These are phyloP conservation scores for Agrotis puta DNA, from an alignment of 2,888 invertebrate genomes.

Conservation along the genomic window DNA sequence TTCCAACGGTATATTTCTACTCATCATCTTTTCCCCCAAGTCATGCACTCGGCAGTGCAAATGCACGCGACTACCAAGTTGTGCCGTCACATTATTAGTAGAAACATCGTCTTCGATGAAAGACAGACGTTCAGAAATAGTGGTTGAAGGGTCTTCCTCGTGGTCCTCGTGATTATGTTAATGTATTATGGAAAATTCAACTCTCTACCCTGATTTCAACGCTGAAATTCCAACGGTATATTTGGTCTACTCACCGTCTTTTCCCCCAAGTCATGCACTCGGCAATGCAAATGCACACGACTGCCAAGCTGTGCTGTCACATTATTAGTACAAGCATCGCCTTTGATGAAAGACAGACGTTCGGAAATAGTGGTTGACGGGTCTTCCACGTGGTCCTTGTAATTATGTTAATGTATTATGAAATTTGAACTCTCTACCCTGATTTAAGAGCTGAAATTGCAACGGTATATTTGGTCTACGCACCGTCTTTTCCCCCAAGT, in stretches of 20 bases:
- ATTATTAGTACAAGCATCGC: slow-evolving; percentile 92
- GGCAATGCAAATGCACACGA: slow-evolving; percentile 92
- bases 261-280: slow-evolving; percentile 93
- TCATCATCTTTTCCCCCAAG: slow-evolving; percentile 93
- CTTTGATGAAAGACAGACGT: slow-evolving; percentile 94
- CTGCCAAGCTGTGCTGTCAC: slow-evolving; percentile 93
- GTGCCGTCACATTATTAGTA: slow-evolving; percentile 93
- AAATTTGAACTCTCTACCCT: not conserved
- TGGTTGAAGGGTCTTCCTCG: slow-evolving; percentile 87
- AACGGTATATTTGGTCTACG: slow-evolving; percentile 67
- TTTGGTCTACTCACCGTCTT: slow-evolving; percentile 90
- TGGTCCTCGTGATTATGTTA: slow-evolving; percentile 76
- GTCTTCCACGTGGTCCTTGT: slow-evolving; percentile 84
- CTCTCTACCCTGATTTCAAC: not conserved
- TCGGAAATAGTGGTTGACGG: slow-evolving; percentile 92
- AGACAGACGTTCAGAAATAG: slow-evolving; percentile 93
- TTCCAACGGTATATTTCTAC: slow-evolving; percentile 59
- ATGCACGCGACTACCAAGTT: slow-evolving; percentile 92
- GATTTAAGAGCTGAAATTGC: not conserved
- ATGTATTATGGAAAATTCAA: not conserved
- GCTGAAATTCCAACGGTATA: not conserved
- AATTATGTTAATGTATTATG: too few species aligned
- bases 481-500: slow-evolving; percentile 93
- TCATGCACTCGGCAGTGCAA: slow-evolving; percentile 93
- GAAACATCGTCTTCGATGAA: slow-evolving; percentile 93